Conservation (phyloP, 2,113 vertebrate species). For the Vireo altiloquus region DNA sequence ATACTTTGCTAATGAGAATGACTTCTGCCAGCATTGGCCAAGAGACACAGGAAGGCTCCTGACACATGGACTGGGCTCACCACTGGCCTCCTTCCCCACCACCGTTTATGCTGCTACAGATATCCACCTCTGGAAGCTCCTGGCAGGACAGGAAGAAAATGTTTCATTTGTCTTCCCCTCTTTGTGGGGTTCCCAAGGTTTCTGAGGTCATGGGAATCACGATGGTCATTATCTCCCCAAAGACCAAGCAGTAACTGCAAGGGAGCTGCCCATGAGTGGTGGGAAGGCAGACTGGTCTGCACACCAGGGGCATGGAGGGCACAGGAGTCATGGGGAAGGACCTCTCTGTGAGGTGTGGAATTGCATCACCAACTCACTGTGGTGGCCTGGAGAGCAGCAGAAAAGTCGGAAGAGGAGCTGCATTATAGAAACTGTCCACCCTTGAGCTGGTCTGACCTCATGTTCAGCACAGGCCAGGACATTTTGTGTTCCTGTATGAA, state of each 20-base stretch:
- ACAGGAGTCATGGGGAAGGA: neutral
- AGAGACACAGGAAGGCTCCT: neutral
- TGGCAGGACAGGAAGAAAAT: neutral
- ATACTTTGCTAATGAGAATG: neutral
- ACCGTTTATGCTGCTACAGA: neutral
- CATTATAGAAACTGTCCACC: neutral
- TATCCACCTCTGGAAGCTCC: neutral
- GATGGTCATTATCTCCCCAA: neutral
- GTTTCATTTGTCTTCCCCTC: neutral
- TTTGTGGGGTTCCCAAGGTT: neutral
- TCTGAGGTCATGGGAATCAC: neutral
- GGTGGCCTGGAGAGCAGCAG: neutral
- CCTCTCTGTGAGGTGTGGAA: neutral
- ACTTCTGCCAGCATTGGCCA: neutral
- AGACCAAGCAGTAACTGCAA: neutral
- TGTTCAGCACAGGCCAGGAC: neutral
- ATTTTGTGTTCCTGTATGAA: neutral
- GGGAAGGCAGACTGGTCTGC: neutral
- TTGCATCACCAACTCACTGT: neutral
- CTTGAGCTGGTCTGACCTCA: neutral
- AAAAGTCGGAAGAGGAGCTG: accelerated
- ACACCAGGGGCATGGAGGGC: accelerated
- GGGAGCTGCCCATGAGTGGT: neutral
- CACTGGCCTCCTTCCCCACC: neutral
- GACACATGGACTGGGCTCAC: accelerated